Evolutionary conservation across 2,888 invertebrate species (phyloP).

Genomic region (Pandemis heparana): DNA sequence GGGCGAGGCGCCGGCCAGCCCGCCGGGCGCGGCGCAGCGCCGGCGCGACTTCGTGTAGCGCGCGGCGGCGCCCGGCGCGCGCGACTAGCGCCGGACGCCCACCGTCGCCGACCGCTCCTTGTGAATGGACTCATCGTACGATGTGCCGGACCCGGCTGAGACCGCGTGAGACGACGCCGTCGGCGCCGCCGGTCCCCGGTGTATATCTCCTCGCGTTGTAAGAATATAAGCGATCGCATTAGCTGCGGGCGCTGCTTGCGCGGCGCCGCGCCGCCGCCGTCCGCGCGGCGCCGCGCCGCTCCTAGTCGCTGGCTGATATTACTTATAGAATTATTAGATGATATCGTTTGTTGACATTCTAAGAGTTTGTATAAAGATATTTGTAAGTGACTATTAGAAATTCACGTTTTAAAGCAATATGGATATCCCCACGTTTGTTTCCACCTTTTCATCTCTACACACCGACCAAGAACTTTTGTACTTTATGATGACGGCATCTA

Average conservation of each 20-base stretch:
- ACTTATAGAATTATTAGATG: slow-evolving; percentile 23
- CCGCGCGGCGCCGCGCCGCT: slow-evolving; percentile 50
- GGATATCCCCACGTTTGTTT: slow-evolving; percentile 36
- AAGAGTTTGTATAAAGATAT: slow-evolving; percentile 42
- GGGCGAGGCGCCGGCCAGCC: slow-evolving; percentile 48
- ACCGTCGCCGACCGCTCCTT: slow-evolving; percentile 22
- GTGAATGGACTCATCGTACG: slow-evolving; percentile 21
- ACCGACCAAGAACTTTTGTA: slow-evolving; percentile 41
- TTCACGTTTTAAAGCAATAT: slow-evolving; percentile 37
- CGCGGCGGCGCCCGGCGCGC: slow-evolving; percentile 55
- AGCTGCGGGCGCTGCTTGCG: slow-evolving; percentile 50
- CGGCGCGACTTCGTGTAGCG: slow-evolving; percentile 48
- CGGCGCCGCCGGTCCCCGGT: not conserved
- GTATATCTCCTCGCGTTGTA: slow-evolving; percentile 10
- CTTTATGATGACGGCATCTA: slow-evolving; percentile 24
- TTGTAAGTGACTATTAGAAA: slow-evolving; percentile 39
- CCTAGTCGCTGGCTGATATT: slow-evolving; percentile 41
- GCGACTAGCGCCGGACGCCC: slow-evolving; percentile 42
- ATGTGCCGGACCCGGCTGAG: slow-evolving; percentile 44
- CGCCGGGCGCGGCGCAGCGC: slow-evolving; percentile 45
- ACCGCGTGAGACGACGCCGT: slow-evolving; percentile 10
- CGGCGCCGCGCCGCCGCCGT: slow-evolving; percentile 52
- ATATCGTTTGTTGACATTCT: slow-evolving; percentile 42
- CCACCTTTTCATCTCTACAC: slow-evolving; percentile 29
- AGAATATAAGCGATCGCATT: slow-evolving; percentile 1